Evolutionary conservation across 2,888 invertebrate species (phyloP), one percentile per base, ranked within the genome.

Genomic region (Coleophora deauratella): DNA sequence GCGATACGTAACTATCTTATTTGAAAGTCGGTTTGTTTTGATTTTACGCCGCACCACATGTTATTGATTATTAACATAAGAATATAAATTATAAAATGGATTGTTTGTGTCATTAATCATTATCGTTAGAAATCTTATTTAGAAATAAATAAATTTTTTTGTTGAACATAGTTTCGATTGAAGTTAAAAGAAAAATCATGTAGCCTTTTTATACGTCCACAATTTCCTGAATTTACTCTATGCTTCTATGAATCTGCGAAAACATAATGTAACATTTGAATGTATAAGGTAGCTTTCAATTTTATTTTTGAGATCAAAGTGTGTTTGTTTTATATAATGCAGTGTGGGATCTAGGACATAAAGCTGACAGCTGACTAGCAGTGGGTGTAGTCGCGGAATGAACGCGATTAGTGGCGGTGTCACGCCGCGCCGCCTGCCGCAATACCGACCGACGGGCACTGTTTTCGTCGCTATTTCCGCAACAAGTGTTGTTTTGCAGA

Each of bases 401-500:
- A 71, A 74, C 63, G 72, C 50, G 66, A 68, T 51, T 57, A 21
- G 56, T 55, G 40, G 42, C 50, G 40, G 51, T 58, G 60, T 54
- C 54, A 52, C 38, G 45, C 35, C 32, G n/a, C 21, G 27, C 33
- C n/a, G 35, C 45, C 45, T 49, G 58, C 52, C 52, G 57, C 62
- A 62, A 56, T 62, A 6, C 21, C 6, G 21, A 64, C 21, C 65
- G 58, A 54, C 66, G 62, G 67, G 63, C 70, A 66, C 69, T 66
- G 62, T 73, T 73, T 74, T 74, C 72, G 67, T 66, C 72, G 76
- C 81, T 82, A 80, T 82, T 81, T 81, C 80, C 75, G 80, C 82
- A 75, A 75, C 80, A 75, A 84, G 78, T 80, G 80, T 79, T 82
- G 79, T 80, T 81, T 79, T 74, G 78, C 72, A 68, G 70, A 70